Conservation (phyloP, 2,113 vertebrate genomes). For the Rhegmatorhina hoffmannsi region DNA sequence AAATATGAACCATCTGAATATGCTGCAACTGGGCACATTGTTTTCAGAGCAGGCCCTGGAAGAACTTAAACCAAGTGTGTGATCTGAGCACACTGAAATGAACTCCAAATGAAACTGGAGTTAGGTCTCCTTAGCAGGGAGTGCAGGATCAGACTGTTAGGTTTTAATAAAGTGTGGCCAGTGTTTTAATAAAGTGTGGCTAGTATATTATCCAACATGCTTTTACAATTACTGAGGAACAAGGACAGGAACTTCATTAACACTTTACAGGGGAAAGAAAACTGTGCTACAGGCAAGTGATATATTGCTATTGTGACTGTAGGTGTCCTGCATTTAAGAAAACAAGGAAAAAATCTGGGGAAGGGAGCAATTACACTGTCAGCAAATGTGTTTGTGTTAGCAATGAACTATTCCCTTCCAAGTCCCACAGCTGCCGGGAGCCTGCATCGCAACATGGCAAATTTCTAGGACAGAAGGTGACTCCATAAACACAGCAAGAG, state of each 20-base stretch:
- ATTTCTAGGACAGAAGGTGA: conserved; percentile 52
- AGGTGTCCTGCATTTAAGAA: conserved; percentile 60
- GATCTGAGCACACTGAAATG: background rate
- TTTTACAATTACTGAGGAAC: conserved; percentile 63
- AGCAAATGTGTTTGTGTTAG: conserved; percentile 31
- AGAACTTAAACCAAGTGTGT: conserved; percentile 69
- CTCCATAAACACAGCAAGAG: conserved; percentile 27
- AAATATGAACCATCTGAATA: background rate
- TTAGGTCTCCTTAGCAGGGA: conserved; percentile 25
- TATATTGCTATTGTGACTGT: conserved; percentile 52
- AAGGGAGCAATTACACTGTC: conserved; percentile 58
- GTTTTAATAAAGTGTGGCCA: conserved; percentile 66
- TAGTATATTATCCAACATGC: conserved; percentile 54
- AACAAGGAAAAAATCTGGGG: conserved; percentile 20
- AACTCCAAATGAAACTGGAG: conserved; percentile 1
- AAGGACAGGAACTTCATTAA: conserved; percentile 70
- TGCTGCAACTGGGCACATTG: background rate
- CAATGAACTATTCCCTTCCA: background rate
- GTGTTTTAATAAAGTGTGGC: conserved; percentile 65
- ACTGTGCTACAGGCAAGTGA: conserved; percentile 47
- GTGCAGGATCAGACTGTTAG: background rate
- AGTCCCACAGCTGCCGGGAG: background rate
- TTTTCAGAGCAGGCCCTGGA: background rate
- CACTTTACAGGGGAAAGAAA: conserved; percentile 64
- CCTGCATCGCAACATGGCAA: background rate